Conservation (phyloP, 2,797 vertebrate genomes). For the Pseudocheirus occidentalis region DNA sequence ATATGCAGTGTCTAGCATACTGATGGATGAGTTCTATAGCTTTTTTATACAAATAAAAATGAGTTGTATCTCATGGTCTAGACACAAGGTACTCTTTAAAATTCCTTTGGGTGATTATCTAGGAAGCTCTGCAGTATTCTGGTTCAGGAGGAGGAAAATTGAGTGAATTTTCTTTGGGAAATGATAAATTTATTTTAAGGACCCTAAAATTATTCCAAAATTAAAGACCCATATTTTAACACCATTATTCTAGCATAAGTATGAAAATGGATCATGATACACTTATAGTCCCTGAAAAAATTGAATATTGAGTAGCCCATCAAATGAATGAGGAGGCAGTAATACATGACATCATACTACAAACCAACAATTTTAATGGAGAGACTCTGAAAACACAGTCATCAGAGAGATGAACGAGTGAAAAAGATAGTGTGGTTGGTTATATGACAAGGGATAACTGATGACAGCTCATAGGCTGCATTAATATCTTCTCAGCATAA, state of each 20-base stretch:
- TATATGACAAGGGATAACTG: background rate
- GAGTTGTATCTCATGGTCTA: background rate
- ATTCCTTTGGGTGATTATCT: background rate
- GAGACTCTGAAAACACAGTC: background rate
- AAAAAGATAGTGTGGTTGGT: background rate
- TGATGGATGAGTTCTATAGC: background rate
- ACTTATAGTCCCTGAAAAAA: background rate
- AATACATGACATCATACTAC: background rate
- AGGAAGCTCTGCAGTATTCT: background rate
- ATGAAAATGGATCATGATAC: background rate
- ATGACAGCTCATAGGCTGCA: background rate
- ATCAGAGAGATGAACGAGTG: background rate
- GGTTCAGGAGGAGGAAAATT: background rate
- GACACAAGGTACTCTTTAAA: background rate
- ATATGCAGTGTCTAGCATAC: background rate
- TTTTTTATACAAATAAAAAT: background rate
- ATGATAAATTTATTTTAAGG: background rate
- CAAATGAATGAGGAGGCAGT: background rate
- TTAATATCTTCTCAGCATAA: background rate
- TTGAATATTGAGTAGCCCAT: background rate
- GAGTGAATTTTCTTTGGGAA: background rate
- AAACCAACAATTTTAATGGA: background rate
- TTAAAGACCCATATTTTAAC: no score
- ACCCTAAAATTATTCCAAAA: background rate
- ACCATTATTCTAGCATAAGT: no score